Conservation (phyloP, 2,797 vertebrate genomes). For the Syndactyla subalaris region DNA sequence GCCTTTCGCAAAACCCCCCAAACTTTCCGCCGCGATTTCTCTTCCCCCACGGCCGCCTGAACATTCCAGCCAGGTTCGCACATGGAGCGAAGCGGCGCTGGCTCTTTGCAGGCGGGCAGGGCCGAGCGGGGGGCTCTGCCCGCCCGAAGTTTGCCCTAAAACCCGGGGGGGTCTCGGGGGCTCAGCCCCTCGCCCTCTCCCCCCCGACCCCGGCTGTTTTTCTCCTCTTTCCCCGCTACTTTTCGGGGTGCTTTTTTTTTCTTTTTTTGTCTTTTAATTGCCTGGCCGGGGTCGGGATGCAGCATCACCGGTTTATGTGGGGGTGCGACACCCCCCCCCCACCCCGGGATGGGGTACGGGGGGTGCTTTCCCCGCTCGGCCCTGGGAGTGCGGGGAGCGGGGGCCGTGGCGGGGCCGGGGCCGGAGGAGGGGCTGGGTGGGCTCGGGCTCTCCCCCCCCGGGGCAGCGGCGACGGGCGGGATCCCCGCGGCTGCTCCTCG, state of each 20-base stretch:
- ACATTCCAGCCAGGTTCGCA: neutral
- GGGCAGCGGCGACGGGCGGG: neutral
- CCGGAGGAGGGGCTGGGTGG: fast-evolving
- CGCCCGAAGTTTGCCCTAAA: constrained; percentile 13
- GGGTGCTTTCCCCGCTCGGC: neutral
- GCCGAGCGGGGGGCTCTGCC: neutral
- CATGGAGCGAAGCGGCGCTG: neutral
- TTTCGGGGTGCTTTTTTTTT: neutral
- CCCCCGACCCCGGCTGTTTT: neutral
- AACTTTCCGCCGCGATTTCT: constrained; percentile 17
- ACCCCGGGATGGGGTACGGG: neutral
- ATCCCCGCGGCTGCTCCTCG: neutral
- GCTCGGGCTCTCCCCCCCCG: neutral
- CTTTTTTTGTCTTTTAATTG: neutral
- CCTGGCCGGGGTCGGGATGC: neutral
- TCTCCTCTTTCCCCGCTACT: neutral
- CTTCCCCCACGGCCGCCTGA: neutral
- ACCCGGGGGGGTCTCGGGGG: too few species aligned
- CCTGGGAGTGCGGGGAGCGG: neutral
- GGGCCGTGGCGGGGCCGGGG: neutral
- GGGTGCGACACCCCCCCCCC: neutral
- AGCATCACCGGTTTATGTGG: neutral
- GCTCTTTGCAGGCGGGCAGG: neutral
- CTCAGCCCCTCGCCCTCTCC: neutral
- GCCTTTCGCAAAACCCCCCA: neutral